Evolutionary conservation across 1,140 invertebrate species (phyloP).

Genomic region (Bursaphelenchus mucronatus): DNA sequence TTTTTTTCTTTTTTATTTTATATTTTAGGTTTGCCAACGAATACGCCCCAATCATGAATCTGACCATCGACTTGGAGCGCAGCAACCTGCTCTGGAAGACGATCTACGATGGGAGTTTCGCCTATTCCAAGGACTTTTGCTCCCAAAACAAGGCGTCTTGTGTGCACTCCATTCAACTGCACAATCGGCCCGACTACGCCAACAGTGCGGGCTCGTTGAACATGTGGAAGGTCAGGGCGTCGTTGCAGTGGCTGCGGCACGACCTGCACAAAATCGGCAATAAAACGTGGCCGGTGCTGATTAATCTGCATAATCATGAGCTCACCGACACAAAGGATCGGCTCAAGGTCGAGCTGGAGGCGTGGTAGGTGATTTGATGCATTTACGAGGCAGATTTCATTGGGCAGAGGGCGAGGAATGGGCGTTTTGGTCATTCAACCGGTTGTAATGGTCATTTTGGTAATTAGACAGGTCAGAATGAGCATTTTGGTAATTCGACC

Average conservation of each 20-base stretch:
- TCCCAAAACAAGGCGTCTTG: conserved; percentile 34
- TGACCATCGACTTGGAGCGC: conserved; percentile 27
- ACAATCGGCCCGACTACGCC: conserved; percentile 47
- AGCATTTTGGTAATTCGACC: too few relatives aligned
- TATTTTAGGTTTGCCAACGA: conserved; percentile 37
- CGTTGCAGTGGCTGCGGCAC: conserved; percentile 33
- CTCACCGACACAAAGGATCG: neutral
- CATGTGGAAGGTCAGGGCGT: conserved; percentile 36
- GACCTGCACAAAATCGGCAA: conserved; percentile 36
- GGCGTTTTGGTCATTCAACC: too few relatives aligned
- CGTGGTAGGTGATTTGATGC: neutral
- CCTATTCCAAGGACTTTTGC: conserved; percentile 42
- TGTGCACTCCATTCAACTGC: conserved; percentile 43
- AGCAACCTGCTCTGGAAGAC: conserved; percentile 34
- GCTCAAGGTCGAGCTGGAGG: neutral
- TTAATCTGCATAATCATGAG: conserved; percentile 45
- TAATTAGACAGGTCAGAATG: too few relatives aligned
- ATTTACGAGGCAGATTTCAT: neutral
- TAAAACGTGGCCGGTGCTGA: conserved; percentile 38
- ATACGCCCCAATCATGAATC: conserved; percentile 29
- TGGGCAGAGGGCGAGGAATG: neutral
- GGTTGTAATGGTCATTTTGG: too few relatives aligned
- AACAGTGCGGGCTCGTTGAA: conserved; percentile 26
- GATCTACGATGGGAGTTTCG: conserved; percentile 36
- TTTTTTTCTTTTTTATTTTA: neutral